Percentiles rank a stretch among this genome's conserved stretches.
These are phyloP conservation scores for Agriopis leucophaearia DNA, from an alignment of 2,888 invertebrate genomes.

Conservation along the genomic window DNA sequence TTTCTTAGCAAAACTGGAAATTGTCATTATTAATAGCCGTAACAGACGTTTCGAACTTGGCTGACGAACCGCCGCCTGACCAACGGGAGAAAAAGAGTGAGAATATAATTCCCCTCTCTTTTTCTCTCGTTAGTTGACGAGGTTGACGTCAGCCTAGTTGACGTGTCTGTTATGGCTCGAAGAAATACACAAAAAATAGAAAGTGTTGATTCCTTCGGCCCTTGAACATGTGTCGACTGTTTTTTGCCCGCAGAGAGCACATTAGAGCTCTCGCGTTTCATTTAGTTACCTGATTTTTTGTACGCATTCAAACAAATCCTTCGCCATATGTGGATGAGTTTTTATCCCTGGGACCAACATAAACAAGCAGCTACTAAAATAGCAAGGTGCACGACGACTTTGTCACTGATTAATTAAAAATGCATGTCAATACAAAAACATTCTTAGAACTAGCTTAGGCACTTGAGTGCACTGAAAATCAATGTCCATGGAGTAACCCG, in stretches of 20 bases:
- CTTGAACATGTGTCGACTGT: slow-evolving; percentile 49
- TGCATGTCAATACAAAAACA: slow-evolving; percentile 46
- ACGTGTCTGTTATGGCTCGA: too few species aligned
- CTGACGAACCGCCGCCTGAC: too few species aligned
- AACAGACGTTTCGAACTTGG: too few species aligned
- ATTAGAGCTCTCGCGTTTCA: slow-evolving; percentile 60
- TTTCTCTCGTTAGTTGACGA: too few species aligned
- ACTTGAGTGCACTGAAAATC: slow-evolving; percentile 43
- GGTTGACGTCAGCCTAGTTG: too few species aligned
- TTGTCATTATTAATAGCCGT: background rate
- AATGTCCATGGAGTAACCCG: slow-evolving; percentile 1
- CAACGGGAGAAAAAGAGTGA: too few species aligned
- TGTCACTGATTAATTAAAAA: slow-evolving; percentile 51
- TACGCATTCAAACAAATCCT: slow-evolving; percentile 42
- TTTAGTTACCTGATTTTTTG: slow-evolving; percentile 70
- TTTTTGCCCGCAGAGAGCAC: slow-evolving; percentile 45
- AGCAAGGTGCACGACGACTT: slow-evolving; percentile 33
- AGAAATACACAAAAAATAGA: slow-evolving; percentile 7
- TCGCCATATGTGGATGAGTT: slow-evolving; percentile 55
- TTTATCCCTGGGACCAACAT: slow-evolving; percentile 28
- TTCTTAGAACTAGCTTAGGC: slow-evolving; percentile 40
- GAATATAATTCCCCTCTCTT: too few species aligned
- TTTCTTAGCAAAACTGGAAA: slow-evolving; percentile 9
- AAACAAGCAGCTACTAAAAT: slow-evolving; percentile 27
- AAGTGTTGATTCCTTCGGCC: slow-evolving; percentile 39